A percentile compares a stretch with the other conserved stretches of the same genome.
Conservation (phyloP, 1,140 invertebrate genomes). For the Sarcophaga bullata region DNA sequence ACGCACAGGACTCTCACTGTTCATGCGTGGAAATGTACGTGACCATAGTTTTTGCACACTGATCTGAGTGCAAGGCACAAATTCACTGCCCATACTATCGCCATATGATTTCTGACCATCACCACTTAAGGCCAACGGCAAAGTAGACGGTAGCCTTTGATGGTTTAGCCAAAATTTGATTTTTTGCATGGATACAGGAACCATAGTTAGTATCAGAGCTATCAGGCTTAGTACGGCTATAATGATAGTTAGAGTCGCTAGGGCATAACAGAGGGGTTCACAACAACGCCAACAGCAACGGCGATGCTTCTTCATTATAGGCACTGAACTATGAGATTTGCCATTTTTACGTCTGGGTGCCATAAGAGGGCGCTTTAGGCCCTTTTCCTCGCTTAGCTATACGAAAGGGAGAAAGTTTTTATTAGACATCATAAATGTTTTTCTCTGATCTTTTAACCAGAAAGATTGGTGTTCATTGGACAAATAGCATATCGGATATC, state of each 20-base stretch:
- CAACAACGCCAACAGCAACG: constrained; percentile 69
- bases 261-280: constrained; percentile 72
- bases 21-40: constrained; percentile 77
- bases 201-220: constrained; percentile 74
- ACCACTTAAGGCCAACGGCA: constrained; percentile 32
- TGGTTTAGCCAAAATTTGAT: constrained; percentile 70
- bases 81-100: constrained; percentile 57
- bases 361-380: constrained; percentile 80
- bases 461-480: neutral
- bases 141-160: constrained; percentile 35
- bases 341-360: constrained; percentile 72
- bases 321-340: constrained; percentile 63
- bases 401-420: constrained; percentile 42
- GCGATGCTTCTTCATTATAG: constrained; percentile 67
- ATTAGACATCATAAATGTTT: neutral
- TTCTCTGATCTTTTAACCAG: neutral
- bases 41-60: constrained; percentile 78
- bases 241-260: constrained; percentile 70
- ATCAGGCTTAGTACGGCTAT: constrained; percentile 70
- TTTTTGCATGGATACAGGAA: constrained; percentile 72
- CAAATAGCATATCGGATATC: too few species aligned
- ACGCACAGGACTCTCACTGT: constrained; percentile 80
- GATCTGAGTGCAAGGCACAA: constrained; percentile 77
- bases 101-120: constrained; percentile 48
- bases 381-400: constrained; percentile 75